Percentiles rank a stretch among this genome's conserved stretches.
Conservation (phyloP, 2,888 invertebrate species). For the Apeira syringaria region DNA sequence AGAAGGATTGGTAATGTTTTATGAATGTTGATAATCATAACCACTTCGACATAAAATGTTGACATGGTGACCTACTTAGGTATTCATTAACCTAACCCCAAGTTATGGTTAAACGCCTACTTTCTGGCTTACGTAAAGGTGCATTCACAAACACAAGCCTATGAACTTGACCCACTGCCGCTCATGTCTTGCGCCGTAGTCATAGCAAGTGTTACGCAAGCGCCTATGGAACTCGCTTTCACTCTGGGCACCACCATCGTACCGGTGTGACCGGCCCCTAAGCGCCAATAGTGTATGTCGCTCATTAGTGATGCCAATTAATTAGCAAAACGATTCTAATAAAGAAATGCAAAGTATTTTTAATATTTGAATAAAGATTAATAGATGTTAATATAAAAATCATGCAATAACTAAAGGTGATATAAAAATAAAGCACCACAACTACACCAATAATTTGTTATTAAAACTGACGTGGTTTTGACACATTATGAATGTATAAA, state of each 20-base stretch:
- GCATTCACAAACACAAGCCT: conserved; percentile 4
- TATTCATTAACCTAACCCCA: conserved; percentile 13
- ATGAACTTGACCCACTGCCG: conserved; percentile 43
- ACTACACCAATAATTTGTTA: too few relatives aligned
- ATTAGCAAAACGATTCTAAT: too few relatives aligned
- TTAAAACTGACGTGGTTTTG: too few relatives aligned
- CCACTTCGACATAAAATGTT: background rate
- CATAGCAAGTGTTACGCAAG: conserved; percentile 39
- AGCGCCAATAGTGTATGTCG: too few relatives aligned
- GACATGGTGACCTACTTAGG: background rate
- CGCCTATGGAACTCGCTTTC: conserved; percentile 48
- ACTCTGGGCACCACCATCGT: conserved; percentile 24
- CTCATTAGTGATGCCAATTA: too few relatives aligned
- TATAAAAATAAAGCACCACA: too few relatives aligned
- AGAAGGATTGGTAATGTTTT: background rate
- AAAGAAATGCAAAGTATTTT: too few relatives aligned
- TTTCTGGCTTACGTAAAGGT: conserved; percentile 10
- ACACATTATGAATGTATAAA: too few relatives aligned
- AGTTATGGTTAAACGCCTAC: conserved; percentile 17
- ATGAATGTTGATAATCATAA: background rate
- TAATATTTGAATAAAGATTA: too few relatives aligned
- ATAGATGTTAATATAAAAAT: too few relatives aligned
- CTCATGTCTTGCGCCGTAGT: conserved; percentile 38
- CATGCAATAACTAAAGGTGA: too few relatives aligned
- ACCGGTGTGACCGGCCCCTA: conserved; percentile 12